These are phyloP conservation scores for Neopelma chrysocephalum DNA, from an alignment of 2,797 vertebrate genomes.

Conservation along the genomic window DNA sequence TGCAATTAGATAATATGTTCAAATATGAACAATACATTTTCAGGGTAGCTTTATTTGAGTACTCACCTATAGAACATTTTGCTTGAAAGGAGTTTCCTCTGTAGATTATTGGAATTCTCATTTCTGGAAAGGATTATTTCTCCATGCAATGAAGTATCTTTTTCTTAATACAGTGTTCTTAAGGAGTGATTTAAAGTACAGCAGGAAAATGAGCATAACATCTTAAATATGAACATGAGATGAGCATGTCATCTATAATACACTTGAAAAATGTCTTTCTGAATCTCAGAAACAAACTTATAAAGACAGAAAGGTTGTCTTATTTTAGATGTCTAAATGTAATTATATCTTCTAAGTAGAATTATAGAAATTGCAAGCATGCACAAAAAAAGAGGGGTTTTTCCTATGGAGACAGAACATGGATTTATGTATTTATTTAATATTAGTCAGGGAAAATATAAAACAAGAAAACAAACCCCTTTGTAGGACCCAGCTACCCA, in stretches of 20 bases:
- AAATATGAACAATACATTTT: not conserved
- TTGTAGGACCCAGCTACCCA: not conserved
- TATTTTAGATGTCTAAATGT: not conserved
- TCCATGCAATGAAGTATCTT: not conserved
- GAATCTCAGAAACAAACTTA: not conserved
- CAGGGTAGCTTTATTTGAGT: not conserved
- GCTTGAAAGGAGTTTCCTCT: not conserved
- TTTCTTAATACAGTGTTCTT: not conserved
- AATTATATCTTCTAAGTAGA: not conserved
- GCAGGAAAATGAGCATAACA: not conserved
- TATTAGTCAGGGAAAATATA: not conserved
- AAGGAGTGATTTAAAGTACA: not conserved
- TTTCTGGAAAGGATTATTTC: constrained; percentile 12
- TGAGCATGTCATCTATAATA: not conserved
- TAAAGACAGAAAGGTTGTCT: not conserved
- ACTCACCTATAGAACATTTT: not conserved
- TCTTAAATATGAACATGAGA: not conserved
- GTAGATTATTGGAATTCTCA: not conserved
- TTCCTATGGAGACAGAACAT: not conserved
- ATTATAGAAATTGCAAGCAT: not conserved
- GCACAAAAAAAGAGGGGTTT: not conserved
- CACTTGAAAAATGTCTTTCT: not conserved
- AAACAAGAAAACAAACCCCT: not conserved
- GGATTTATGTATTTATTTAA: not conserved
- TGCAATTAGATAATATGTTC: constrained; percentile 9